phyloP scores from a whole-genome alignment of 1,140 invertebrate species.

The Laupala kohalensis region DNA sequence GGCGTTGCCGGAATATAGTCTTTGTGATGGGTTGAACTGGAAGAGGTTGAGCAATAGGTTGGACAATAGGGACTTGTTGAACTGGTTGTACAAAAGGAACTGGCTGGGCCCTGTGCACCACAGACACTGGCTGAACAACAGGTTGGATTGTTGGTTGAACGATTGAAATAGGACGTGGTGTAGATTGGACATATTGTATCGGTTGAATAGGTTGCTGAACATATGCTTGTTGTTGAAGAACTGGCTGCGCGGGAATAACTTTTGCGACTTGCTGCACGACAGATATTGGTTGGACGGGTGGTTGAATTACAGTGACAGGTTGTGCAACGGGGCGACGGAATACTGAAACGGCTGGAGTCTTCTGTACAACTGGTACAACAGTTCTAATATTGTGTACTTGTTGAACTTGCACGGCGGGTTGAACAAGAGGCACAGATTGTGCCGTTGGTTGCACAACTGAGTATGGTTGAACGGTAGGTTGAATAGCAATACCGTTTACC shows the following conservation, averaged over 20 bases:
- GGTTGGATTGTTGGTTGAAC: background rate
- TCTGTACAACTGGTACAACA: too few relatives aligned
- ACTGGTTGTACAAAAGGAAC: slow-evolving; percentile 5
- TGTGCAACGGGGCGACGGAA: background rate
- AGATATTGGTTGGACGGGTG: background rate
- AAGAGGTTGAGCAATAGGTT: background rate
- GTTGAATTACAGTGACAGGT: background rate
- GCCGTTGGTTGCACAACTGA: background rate
- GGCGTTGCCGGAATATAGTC: background rate
- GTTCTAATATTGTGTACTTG: too few relatives aligned
- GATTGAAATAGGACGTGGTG: background rate
- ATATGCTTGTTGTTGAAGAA: background rate
- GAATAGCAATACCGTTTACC: background rate
- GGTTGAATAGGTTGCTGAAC: background rate
- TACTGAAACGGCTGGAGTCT: background rate
- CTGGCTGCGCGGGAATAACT: background rate
- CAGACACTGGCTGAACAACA: background rate
- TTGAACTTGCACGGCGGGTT: background rate
- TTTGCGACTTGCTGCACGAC: background rate
- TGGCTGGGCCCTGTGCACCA: background rate
- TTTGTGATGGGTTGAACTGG: background rate
- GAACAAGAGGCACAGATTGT: background rate
- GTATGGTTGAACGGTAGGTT: background rate
- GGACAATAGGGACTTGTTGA: background rate
- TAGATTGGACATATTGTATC: background rate